phyloP scores from a whole-genome alignment of 2,113 vertebrate species.

The human (Homo sapiens) region GRCh38 chr11:93475501-93476000 shows the following conservation, averaged over 20 bases:
- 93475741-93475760: constrained; percentile 66
- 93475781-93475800: constrained; percentile 43
- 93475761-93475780: constrained; percentile 54
- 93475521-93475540: constrained; percentile 21
- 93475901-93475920: neutral
- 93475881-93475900: neutral
- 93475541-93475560: neutral
- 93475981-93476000: neutral
- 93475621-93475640: constrained; percentile 26
- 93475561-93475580: constrained; percentile 47
- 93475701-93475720: constrained; percentile 69
- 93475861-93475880: constrained; percentile 42
- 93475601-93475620: constrained; percentile 67
- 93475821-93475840: neutral
- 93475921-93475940: neutral
- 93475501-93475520: neutral
- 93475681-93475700: constrained; percentile 80
- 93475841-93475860: neutral
- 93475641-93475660: constrained; percentile 61
- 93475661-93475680: constrained; percentile 74
- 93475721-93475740: constrained; percentile 71
- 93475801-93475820: neutral
- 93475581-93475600: constrained; percentile 52
- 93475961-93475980: neutral
- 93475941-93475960: neutral